These are phyloP conservation scores for Serripes groenlandicus DNA, from an alignment of 2,888 invertebrate genomes.

Conservation along the genomic window DNA sequence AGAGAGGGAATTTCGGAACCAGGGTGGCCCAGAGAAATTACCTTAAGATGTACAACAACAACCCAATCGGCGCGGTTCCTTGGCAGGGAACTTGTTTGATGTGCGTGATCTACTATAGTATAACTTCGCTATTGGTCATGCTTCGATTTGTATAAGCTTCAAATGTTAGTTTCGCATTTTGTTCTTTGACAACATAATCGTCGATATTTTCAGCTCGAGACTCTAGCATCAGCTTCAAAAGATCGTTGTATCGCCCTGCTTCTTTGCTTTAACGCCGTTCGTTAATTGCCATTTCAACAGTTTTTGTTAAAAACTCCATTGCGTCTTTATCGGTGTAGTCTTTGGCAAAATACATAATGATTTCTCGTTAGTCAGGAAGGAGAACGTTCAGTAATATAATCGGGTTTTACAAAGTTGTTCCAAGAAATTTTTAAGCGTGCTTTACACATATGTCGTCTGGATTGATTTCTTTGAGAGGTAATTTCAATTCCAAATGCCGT, in stretches of 20 bases:
- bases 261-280: constrained; percentile 24
- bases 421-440: constrained; percentile 54
- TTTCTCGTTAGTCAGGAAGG: constrained; percentile 45
- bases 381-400: constrained; percentile 46
- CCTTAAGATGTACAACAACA: too few species aligned
- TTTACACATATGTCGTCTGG: constrained; percentile 60
- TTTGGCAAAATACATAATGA: constrained; percentile 17
- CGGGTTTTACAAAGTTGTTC: constrained; percentile 8
- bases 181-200: background rate
- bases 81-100: too few species aligned
- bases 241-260: constrained; percentile 24
- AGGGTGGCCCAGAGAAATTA: too few species aligned
- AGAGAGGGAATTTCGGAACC: too few species aligned
- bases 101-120: too few species aligned
- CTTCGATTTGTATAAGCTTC: constrained; percentile 48
- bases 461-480: constrained; percentile 63
- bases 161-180: constrained; percentile 33
- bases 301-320: constrained; percentile 35
- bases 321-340: constrained; percentile 40
- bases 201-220: background rate
- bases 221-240: constrained; percentile 52
- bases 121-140: constrained; percentile 74
- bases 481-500: constrained; percentile 69
- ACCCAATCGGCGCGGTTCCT: too few species aligned
- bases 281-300: constrained; percentile 48